A percentile compares a stretch with the other conserved stretches of the same genome.
Conservation (phyloP, 2,797 vertebrate species). For the Apogon hyalosoma region DNA sequence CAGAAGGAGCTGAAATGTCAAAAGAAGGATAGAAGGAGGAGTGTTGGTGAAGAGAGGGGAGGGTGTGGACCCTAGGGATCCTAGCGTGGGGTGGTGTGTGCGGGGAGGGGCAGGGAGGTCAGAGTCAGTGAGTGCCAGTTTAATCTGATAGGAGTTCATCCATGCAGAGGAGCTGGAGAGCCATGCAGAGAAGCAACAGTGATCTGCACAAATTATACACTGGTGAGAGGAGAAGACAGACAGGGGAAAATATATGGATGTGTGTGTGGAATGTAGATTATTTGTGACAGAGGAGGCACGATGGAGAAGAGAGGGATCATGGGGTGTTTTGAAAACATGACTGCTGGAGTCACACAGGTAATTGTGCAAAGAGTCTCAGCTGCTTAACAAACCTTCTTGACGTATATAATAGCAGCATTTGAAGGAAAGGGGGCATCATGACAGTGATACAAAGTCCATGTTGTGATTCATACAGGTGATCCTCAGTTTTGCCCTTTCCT, state of each 20-base stretch:
- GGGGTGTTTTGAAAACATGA: slow-evolving; percentile 62
- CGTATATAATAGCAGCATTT: neutral
- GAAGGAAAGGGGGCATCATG: neutral
- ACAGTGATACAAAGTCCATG: slow-evolving; percentile 1
- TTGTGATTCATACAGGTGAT: slow-evolving; percentile 48
- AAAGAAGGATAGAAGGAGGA: slow-evolving; percentile 69
- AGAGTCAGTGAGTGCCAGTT: slow-evolving; percentile 70
- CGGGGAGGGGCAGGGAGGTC: slow-evolving; percentile 56
- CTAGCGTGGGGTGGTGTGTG: slow-evolving; percentile 41
- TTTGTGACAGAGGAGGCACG: slow-evolving; percentile 44
- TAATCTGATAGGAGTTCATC: slow-evolving; percentile 84
- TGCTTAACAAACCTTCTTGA: slow-evolving; percentile 31
- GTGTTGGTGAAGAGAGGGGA: slow-evolving; percentile 46
- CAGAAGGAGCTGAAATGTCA: slow-evolving; percentile 77
- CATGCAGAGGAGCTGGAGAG: slow-evolving; percentile 78
- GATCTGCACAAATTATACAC: slow-evolving; percentile 78
- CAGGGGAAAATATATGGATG: slow-evolving; percentile 49
- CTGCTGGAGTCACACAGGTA: slow-evolving; percentile 51
- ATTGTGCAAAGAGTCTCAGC: slow-evolving; percentile 36
- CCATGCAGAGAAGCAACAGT: slow-evolving; percentile 75
- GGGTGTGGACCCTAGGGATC: slow-evolving; percentile 54
- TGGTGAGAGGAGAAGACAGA: slow-evolving; percentile 63
- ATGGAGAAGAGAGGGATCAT: slow-evolving; percentile 34
- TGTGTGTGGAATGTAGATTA: slow-evolving; percentile 73
- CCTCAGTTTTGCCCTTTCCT: neutral